These are phyloP conservation scores for Knipowitschia caucasica DNA, from an alignment of 2,797 vertebrate genomes.

Conservation along the genomic window DNA sequence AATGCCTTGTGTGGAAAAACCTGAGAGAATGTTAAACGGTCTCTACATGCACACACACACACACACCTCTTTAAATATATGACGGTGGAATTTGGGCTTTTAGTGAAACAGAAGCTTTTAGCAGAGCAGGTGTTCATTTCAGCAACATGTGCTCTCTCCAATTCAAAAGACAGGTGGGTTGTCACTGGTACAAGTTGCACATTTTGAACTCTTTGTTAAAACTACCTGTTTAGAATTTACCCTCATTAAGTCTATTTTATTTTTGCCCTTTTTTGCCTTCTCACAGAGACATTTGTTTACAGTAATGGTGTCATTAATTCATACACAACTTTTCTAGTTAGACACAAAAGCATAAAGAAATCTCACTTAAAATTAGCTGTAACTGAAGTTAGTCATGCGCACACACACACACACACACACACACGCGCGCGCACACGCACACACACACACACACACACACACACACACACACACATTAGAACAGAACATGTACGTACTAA, in stretches of 20 bases:
- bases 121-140: constrained; percentile 10
- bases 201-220: not conserved
- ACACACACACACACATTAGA: too few species aligned
- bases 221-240: not conserved
- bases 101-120: constrained; percentile 3
- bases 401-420: too few species aligned
- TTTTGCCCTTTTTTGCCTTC: not conserved
- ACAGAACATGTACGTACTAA: too few species aligned
- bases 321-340: too few species aligned
- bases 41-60: not conserved
- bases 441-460: too few species aligned
- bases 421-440: too few species aligned
- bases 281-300: too few species aligned
- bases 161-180: constrained; percentile 4
- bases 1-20: too few species aligned
- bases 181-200: not conserved
- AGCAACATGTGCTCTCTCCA: not conserved
- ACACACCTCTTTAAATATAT: constrained; percentile 4
- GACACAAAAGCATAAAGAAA: too few species aligned
- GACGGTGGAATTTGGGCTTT: constrained; percentile 9
- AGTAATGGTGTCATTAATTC: too few species aligned
- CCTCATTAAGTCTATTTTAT: constrained; percentile 3
- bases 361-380: too few species aligned
- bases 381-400: too few species aligned
- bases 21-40: not conserved